phyloP scores from a whole-genome alignment of 1,140 invertebrate species.

The Acyrthosiphon pisum region DNA sequence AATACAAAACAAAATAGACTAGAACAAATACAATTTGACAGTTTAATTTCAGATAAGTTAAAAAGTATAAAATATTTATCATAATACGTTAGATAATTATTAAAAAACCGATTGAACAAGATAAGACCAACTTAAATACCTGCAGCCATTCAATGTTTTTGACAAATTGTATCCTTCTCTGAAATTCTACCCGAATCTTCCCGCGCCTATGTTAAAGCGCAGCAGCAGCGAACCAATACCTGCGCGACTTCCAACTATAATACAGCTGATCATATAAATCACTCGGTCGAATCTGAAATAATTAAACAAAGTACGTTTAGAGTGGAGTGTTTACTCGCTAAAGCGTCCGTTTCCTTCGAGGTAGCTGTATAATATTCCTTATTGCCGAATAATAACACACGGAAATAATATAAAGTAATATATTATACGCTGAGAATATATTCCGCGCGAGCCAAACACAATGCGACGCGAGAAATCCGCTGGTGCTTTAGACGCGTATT shows the following conservation, averaged over 20 bases:
- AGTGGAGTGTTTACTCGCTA: background rate
- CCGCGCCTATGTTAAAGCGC: background rate
- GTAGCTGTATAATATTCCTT: background rate
- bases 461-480: background rate
- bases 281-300: background rate
- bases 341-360: background rate
- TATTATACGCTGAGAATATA: background rate
- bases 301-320: background rate
- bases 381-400: background rate
- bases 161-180: background rate
- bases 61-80: too few species aligned
- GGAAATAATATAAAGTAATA: background rate
- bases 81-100: too few species aligned
- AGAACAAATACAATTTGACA: too few species aligned
- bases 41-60: too few species aligned
- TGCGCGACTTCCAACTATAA: too few species aligned
- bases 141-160: background rate
- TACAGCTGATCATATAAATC: background rate
- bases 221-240: too few species aligned
- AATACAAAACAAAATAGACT: too few species aligned
- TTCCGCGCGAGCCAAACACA: background rate
- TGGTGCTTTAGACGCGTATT: conserved; percentile 5
- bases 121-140: too few species aligned
- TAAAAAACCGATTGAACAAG: too few species aligned
- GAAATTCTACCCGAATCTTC: background rate